These are phyloP conservation scores for Lepidochrysops patricia DNA, from an alignment of 2,888 invertebrate genomes.

Conservation along the genomic window DNA sequence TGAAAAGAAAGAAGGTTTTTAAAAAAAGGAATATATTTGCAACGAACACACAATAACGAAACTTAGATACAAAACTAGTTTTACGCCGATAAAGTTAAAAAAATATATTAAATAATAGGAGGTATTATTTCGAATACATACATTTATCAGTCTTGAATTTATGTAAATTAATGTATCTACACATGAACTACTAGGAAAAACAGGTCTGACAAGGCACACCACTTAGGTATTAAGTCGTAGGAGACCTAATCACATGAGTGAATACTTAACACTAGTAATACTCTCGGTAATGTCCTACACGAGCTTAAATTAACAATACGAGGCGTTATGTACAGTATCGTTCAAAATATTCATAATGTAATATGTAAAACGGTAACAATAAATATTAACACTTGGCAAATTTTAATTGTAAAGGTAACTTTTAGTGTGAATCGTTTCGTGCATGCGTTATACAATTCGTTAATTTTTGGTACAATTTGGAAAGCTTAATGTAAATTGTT, in stretches of 20 bases:
- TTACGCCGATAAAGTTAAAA: constrained; percentile 50
- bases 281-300: constrained; percentile 2
- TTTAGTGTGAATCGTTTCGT: not conserved
- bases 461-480: constrained; percentile 10
- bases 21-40: constrained; percentile 74
- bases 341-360: not conserved
- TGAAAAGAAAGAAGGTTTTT: constrained; percentile 64
- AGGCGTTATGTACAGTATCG: constrained; percentile 4
- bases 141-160: constrained; percentile 37
- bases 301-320: constrained; percentile 4
- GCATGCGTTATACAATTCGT: not conserved
- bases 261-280: constrained; percentile 2
- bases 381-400: constrained; percentile 8
- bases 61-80: constrained; percentile 51
- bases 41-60: constrained; percentile 72
- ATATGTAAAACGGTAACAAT: not conserved
- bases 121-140: constrained; percentile 16
- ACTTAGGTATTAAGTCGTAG: not conserved
- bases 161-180: constrained; percentile 32
- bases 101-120: constrained; percentile 35
- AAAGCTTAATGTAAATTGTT: constrained; percentile 4
- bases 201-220: constrained; percentile 6
- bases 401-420: constrained; percentile 6
- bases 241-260: not conserved
- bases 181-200: constrained; percentile 57